Base-by-base conservation (phyloP, 2,888 invertebrate species). In the Myopa tessellatipennis region DNA sequence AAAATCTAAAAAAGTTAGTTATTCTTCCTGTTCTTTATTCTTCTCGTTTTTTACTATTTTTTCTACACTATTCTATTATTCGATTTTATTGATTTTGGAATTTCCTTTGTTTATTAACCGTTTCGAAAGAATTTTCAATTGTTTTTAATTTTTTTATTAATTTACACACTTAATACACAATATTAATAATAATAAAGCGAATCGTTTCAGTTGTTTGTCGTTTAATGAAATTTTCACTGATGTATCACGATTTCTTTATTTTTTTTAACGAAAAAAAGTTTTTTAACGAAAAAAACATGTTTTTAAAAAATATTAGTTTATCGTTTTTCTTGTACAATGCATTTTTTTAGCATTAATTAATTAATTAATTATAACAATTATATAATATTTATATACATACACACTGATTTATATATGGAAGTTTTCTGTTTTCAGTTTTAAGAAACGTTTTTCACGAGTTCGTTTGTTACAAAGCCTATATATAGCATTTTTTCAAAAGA, bases 401-500 rank as follows among this genome's bases (percentile, higher is more conserved):
- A 58, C 16, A 58, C 18, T 7, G 4, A 7, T 58, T 58, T n/a
- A 40, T 40, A 40, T 77, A 67, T 79, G 58, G 72, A 68, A 71
- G 18, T 67, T 63, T 58, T 65, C 76, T 77, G 70, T 58, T 78
- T 75, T 69, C 77, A 77, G 77, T 79, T 76, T 77, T 75, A 52
- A 79, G 70, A 74, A 78, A 78, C 73, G 52, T 77, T 78, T 80
- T 81, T 76, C 81, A 81, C 79, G 76, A 78, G 78, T 81, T 81
- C 79, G 81, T 81, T 80, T 81, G 81, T 81, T 81, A 69, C 69
- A 79, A 79, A 81, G 81, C 82, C 83, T 65, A 40, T 75, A 67
- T 82, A 82, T 82, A 83, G 83, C 82, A 83, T 83, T 82, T 82
- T 81, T 81, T 81, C 73, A 78, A 81, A 81, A 82, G 78, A 79